A percentile compares a stretch with the other conserved stretches of the same genome.
Evolutionary conservation across 1,140 invertebrate genomes (phyloP).

Genomic region (Diabrotica virgifera): DNA sequence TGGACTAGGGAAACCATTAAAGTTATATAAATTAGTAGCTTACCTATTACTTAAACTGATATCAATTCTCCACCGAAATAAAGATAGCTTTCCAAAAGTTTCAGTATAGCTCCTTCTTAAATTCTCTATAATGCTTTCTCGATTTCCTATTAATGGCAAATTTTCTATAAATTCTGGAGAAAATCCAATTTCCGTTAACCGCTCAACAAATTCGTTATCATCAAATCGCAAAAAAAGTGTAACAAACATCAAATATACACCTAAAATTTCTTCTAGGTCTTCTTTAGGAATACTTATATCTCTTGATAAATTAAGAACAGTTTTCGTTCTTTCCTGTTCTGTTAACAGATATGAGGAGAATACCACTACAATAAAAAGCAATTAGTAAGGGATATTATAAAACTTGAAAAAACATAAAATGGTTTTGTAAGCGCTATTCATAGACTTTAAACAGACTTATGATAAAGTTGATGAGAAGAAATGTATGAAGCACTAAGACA

Average conservation of each 20-base stretch:
- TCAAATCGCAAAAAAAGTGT: constrained; percentile 27
- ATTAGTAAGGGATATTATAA: constrained; percentile 6
- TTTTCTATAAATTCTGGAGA: constrained; percentile 31
- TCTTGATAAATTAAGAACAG: constrained; percentile 28
- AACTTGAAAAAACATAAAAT: too few relatives aligned
- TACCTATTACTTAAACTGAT: constrained; percentile 38
- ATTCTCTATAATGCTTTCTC: constrained; percentile 28
- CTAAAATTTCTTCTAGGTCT: constrained; percentile 29
- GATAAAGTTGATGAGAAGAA: too few relatives aligned
- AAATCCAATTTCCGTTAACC: constrained; percentile 31
- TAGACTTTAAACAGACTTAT: too few relatives aligned
- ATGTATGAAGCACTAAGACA: too few relatives aligned
- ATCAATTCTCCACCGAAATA: constrained; percentile 39
- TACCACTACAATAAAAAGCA: constrained; percentile 30
- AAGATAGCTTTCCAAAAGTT: constrained; percentile 31
- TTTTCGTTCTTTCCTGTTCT: constrained; percentile 26
- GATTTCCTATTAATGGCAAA: constrained; percentile 32
- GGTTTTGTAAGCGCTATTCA: too few relatives aligned
- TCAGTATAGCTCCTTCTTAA: constrained; percentile 21
- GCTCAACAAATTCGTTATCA: constrained; percentile 33
- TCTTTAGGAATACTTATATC: constrained; percentile 30
- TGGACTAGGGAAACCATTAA: background rate
- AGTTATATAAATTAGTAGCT: constrained; percentile 1
- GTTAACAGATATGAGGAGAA: constrained; percentile 25
- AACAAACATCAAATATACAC: constrained; percentile 30